Percentiles rank a stretch among this genome's conserved stretches.
Conservation (phyloP, 1,140 invertebrate genomes). For the Homalodisca vitripennis region DNA sequence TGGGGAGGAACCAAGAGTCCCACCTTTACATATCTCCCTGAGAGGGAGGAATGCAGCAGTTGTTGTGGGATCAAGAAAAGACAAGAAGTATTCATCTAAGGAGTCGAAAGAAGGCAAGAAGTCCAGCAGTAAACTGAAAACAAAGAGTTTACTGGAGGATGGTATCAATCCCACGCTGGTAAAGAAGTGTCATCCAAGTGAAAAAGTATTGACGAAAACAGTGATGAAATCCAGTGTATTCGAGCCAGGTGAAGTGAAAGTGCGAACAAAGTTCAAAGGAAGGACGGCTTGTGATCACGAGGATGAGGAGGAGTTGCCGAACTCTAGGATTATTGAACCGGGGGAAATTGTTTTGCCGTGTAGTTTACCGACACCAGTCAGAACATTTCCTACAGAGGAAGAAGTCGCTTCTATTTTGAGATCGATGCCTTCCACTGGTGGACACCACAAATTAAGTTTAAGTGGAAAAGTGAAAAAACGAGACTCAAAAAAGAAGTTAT, state of each 20-base stretch:
- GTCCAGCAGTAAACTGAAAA: conserved; percentile 32
- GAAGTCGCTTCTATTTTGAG: conserved; percentile 44
- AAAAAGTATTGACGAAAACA: conserved; percentile 30
- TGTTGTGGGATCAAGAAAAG: conserved; percentile 77
- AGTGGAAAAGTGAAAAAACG: conserved; percentile 49
- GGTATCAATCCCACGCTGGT: neutral
- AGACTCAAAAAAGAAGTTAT: conserved; percentile 55
- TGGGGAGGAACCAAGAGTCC: conserved; percentile 68
- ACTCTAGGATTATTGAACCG: conserved; percentile 24
- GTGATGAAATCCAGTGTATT: conserved; percentile 28
- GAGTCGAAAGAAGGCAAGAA: conserved; percentile 32
- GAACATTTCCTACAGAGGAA: conserved; percentile 40
- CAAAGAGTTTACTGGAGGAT: conserved; percentile 22
- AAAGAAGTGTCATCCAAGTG: conserved; percentile 25
- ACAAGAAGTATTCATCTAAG: conserved; percentile 54
- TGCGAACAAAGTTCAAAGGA: conserved; percentile 36
- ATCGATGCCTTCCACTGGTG: conserved; percentile 39
- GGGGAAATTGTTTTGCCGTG: conserved; percentile 26
- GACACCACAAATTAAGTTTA: conserved; percentile 39
- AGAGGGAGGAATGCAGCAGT: conserved; percentile 84
- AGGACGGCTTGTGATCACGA: conserved; percentile 31
- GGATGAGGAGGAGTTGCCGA: conserved; percentile 15
- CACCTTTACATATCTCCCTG: conserved; percentile 85
- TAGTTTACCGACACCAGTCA: conserved; percentile 29
- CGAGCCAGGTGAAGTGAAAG: conserved; percentile 32